Base-by-base conservation (phyloP, 2,888 invertebrate genomes). In the Acrocyrtus sp. region DNA sequence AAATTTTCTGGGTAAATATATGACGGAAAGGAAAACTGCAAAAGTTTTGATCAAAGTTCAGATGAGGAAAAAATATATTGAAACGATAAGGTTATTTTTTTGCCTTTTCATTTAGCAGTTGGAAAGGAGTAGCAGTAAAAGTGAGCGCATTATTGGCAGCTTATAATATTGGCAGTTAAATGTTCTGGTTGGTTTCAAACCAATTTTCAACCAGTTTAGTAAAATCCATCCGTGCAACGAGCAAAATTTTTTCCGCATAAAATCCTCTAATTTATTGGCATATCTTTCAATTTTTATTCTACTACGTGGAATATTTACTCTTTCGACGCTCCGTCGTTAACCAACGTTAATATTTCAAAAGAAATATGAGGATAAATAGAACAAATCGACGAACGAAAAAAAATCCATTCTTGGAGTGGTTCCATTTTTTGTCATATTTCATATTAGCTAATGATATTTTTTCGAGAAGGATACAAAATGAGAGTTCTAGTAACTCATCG, bases 321-420 rank as follows among this genome's bases (percentile, higher is more conserved):
- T 39, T 48, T 63, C 57, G 51, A 54, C 63, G 56, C 39, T 47
- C 57, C 57, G 41, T 54, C 24, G 29, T 29, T 62, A 51, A 53
- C 56, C 58, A 63, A 29, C 27, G 62, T 63, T 62, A 70, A 63
- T 63, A 70, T 57, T 41, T 62, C 58, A 27, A 17, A 53, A 21
- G 69, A 63, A 63, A 70, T 63, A 57, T 70, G 62, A 57, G 70
- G 50, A 58, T 70, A 62, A 50, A 53, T 47, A 41, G 70, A 70
- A 70, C 70, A 63, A 70, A 70, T 70, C 63, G 70, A 62, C n/a
- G 53, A 34, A 39, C 3, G 26, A 45, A 54, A 66, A 48, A 29
- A n/a, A 43, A 43, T 48, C 39, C 1, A 27, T 27, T 70, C 45
- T 70, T 70, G 70, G 70, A 70, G 34, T 50, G 29, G 58, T 70